These are phyloP conservation scores for Neocrepidodera transversa DNA, from an alignment of 2,888 invertebrate genomes.

Conservation along the genomic window DNA sequence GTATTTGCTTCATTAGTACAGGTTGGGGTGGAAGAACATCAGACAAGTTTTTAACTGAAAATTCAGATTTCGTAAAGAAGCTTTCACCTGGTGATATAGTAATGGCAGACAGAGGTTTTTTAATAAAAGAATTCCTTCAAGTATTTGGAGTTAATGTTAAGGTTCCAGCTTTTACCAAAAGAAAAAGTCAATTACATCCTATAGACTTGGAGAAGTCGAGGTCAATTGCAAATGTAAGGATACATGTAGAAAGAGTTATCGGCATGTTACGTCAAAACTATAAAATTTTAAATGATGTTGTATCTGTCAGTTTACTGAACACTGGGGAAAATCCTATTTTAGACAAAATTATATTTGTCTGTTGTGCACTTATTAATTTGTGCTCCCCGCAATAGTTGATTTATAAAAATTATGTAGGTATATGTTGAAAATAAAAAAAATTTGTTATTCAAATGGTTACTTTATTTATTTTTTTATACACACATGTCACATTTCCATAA, in stretches of 20 bases:
- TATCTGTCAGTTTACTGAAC: not conserved
- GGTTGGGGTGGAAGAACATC: conserved; percentile 35
- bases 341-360: conserved; percentile 34
- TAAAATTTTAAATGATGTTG: not conserved
- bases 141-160: conserved; percentile 29
- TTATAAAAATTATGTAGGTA: not conserved
- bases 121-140: conserved; percentile 33
- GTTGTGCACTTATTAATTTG: conserved; percentile 30
- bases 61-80: conserved; percentile 9
- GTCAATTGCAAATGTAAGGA: conserved; percentile 37
- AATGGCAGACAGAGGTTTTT: conserved; percentile 36
- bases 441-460: too few relatives aligned
- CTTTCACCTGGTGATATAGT: conserved; percentile 35
- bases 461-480: too few relatives aligned
- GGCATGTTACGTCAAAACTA: too few relatives aligned
- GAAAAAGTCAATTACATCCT: too few relatives aligned
- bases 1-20: conserved; percentile 34
- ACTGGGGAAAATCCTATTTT: conserved; percentile 4
- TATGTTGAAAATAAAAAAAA: too few relatives aligned
- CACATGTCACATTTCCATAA: too few relatives aligned
- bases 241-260: conserved; percentile 38
- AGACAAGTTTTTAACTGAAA: conserved; percentile 29
- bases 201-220: conserved; percentile 36
- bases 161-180: conserved; percentile 39
- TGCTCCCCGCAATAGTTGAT: conserved; percentile 17